A percentile compares a stretch with the other conserved stretches of the same genome.
Evolutionary conservation across 2,113 vertebrate species (phyloP).

Genomic region (Hippoglossus stenolepis): DNA sequence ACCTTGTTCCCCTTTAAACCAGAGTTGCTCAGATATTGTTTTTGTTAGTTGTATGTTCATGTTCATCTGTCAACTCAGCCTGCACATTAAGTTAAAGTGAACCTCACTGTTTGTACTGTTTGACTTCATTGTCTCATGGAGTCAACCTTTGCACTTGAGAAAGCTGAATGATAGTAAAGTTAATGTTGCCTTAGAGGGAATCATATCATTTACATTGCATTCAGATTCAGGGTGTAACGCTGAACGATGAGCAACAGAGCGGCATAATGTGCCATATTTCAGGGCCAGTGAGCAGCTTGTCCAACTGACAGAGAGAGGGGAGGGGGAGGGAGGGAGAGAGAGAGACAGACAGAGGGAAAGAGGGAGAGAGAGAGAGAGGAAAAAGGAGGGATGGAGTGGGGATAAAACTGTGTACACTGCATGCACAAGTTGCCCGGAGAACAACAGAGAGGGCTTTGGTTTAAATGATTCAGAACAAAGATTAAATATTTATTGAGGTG

Average conservation of each 20-base stretch:
- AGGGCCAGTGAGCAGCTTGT: slow-evolving; percentile 83
- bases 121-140: slow-evolving; percentile 60
- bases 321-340: slow-evolving; percentile 12
- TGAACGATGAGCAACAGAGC: slow-evolving; percentile 75
- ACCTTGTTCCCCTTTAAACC: background rate
- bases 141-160: slow-evolving; percentile 65
- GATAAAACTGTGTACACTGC: slow-evolving; percentile 44
- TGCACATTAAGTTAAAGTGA: slow-evolving; percentile 1
- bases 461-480: slow-evolving; percentile 73
- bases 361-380: background rate
- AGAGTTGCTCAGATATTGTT: background rate
- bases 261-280: slow-evolving; percentile 77
- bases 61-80: slow-evolving; percentile 8
- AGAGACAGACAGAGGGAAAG: slow-evolving; percentile 6
- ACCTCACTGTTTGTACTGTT: slow-evolving; percentile 3
- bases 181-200: slow-evolving; percentile 74
- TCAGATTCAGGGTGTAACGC: slow-evolving; percentile 70
- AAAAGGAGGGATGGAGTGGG: slow-evolving; percentile 10
- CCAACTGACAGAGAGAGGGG: slow-evolving; percentile 60
- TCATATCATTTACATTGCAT: slow-evolving; percentile 83
- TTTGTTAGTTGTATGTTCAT: background rate
- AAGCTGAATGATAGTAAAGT: slow-evolving; percentile 61
- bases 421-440: slow-evolving; percentile 56
- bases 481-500: slow-evolving; percentile 77
- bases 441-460: slow-evolving; percentile 61